Percentiles rank a stretch among this genome's conserved stretches.
These are phyloP conservation scores for Rhinolophus sinicus DNA, from an alignment of 2,113 vertebrate genomes.

Conservation along the genomic window DNA sequence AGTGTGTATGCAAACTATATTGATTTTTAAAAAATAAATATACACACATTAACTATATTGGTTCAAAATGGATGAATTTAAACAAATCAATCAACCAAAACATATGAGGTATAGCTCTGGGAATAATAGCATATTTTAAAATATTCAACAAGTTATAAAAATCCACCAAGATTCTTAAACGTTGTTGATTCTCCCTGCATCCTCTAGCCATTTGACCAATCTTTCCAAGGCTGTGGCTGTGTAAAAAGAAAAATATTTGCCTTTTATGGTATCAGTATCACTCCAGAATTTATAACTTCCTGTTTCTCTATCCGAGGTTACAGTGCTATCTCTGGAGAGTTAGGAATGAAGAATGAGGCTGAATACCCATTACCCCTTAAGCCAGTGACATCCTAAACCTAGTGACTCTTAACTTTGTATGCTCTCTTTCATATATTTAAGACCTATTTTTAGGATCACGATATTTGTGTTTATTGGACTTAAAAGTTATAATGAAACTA, in stretches of 20 bases:
- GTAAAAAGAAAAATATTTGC: not conserved
- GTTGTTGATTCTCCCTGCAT: not conserved
- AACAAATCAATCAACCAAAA: constrained; percentile 33
- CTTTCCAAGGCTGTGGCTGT: not conserved
- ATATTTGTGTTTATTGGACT: not conserved
- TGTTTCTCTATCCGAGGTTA: not conserved
- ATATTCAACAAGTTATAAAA: not conserved
- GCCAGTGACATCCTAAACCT: not conserved
- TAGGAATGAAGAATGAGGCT: not conserved
- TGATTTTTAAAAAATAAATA: not conserved
- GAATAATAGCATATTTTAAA: not conserved
- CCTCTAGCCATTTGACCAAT: not conserved
- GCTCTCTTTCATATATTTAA: not conserved
- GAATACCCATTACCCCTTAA: not conserved
- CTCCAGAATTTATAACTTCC: not conserved
- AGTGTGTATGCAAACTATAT: not conserved
- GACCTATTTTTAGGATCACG: not conserved
- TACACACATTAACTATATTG: not conserved
- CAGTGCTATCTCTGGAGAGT: not conserved
- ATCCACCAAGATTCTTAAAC: not conserved
- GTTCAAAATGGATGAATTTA: not conserved
- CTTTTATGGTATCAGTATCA: not conserved
- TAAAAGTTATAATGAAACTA: not conserved
- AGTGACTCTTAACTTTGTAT: not conserved
- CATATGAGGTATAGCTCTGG: not conserved